Evolutionary conservation across 2,888 invertebrate species (phyloP).

Genomic region (Drosophila meridiana): DNA sequence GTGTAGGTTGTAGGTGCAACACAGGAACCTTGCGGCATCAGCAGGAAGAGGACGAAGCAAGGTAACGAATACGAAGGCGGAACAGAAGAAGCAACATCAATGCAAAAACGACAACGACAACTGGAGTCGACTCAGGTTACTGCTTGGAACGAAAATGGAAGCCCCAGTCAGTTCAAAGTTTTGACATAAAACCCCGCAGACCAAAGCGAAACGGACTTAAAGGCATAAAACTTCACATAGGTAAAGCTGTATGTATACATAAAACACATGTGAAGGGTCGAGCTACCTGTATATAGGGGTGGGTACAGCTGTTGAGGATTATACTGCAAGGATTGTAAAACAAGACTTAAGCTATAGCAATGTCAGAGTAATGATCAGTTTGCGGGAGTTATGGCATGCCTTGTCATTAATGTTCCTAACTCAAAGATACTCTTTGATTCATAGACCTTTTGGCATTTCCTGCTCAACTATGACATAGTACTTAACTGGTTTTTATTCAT

Average conservation of each 20-base stretch:
- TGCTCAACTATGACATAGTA: not conserved
- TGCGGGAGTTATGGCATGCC: not conserved
- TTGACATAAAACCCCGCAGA: slow-evolving; percentile 65
- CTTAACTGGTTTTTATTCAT: slow-evolving; percentile 15
- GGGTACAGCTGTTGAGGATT: slow-evolving; percentile 22
- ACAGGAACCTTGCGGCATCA: slow-evolving; percentile 11
- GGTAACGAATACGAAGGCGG: not conserved
- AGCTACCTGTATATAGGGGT: slow-evolving; percentile 4
- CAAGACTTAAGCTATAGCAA: not conserved
- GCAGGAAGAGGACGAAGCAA: not conserved
- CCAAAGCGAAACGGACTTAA: slow-evolving; percentile 38
- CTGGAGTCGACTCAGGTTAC: slow-evolving; percentile 62
- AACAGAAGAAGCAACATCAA: slow-evolving; percentile 67
- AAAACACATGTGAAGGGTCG: not conserved
- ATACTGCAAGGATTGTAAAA: slow-evolving; percentile 15
- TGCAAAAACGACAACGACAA: slow-evolving; percentile 49
- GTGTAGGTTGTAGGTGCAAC: slow-evolving; percentile 51
- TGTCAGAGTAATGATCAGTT: slow-evolving; percentile 20
- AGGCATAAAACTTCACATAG: slow-evolving; percentile 17
- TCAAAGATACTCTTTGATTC: not conserved
- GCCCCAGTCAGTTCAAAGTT: slow-evolving; percentile 31
- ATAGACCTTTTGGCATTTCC: slow-evolving; percentile 10
- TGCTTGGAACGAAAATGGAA: slow-evolving; percentile 43
- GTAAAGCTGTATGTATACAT: not conserved
- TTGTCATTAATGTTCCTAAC: not conserved